phyloP scores from a whole-genome alignment of 2,113 vertebrate species.

The Ellobius talpinus region DNA sequence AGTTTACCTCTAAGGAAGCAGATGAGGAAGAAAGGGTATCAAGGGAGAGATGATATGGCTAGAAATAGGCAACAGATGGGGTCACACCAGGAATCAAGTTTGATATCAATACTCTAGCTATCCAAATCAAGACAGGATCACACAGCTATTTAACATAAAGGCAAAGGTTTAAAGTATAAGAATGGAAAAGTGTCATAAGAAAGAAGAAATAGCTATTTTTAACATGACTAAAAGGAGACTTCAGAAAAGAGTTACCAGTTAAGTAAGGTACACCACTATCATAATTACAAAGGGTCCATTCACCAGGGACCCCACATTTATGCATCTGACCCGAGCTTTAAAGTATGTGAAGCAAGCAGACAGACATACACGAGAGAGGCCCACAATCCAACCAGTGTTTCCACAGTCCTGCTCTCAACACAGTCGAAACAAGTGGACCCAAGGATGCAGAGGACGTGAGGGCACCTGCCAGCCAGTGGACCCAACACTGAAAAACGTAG shows the following conservation, averaged over 20 bases:
- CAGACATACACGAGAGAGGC: not conserved
- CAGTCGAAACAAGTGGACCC: not conserved
- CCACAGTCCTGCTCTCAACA: not conserved
- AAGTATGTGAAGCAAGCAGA: not conserved
- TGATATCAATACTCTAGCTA: not conserved
- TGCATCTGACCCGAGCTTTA: not conserved
- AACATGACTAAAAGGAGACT: not conserved
- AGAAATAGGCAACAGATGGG: not conserved
- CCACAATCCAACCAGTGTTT: not conserved
- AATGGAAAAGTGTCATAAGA: not conserved
- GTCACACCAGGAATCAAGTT: not conserved
- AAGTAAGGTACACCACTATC: not conserved
- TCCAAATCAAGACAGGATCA: not conserved
- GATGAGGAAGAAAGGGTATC: not conserved
- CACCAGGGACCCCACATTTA: not conserved
- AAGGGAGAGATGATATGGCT: not conserved
- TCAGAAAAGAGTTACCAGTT: not conserved
- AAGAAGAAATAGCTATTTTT: not conserved
- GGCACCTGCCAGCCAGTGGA: not conserved
- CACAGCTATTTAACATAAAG: not conserved
- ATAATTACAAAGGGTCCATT: not conserved
- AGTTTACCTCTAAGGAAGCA: not conserved
- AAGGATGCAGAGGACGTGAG: not conserved
- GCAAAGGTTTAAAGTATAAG: not conserved
- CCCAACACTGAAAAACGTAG: not conserved